A percentile compares a stretch with the other conserved stretches of the same genome.
These are phyloP conservation scores for Neelides sp. DNA, from an alignment of 1,140 invertebrate genomes.

Conservation along the genomic window DNA sequence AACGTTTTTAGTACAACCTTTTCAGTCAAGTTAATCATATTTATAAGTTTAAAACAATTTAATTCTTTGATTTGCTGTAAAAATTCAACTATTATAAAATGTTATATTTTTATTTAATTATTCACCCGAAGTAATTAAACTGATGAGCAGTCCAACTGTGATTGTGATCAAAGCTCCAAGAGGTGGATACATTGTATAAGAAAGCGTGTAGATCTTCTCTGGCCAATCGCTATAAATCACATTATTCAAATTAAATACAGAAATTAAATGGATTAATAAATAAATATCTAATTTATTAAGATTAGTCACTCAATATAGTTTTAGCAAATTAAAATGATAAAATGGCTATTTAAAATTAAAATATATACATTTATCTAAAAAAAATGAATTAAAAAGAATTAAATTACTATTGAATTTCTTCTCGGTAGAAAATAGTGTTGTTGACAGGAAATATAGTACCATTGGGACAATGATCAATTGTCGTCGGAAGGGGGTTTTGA, in stretches of 20 bases:
- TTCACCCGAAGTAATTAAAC: conserved; percentile 18
- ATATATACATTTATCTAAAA: background rate
- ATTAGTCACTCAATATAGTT: background rate
- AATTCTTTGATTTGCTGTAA: no score
- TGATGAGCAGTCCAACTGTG: conserved; percentile 13
- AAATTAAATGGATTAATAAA: background rate
- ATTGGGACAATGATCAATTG: conserved; percentile 14
- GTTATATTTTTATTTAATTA: no score
- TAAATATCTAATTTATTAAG: background rate
- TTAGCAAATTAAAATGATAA: background rate
- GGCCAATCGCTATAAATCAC: conserved; percentile 20
- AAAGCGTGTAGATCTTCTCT: conserved; percentile 22
- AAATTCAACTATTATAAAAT: no score
- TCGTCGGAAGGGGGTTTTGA: conserved; percentile 13
- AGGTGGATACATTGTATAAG: conserved; percentile 22
- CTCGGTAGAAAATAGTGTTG: background rate
- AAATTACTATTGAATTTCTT: conserved; percentile 3
- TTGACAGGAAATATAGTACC: conserved; percentile 15
- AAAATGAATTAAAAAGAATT: conserved; percentile 1
- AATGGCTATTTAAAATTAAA: background rate
- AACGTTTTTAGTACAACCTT: no score
- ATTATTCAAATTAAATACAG: background rate
- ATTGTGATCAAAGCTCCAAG: conserved; percentile 22
- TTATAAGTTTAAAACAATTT: no score
- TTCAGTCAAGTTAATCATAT: no score